phyloP scores from a whole-genome alignment of 2,888 invertebrate species.

The Therioaphis trifolii region DNA sequence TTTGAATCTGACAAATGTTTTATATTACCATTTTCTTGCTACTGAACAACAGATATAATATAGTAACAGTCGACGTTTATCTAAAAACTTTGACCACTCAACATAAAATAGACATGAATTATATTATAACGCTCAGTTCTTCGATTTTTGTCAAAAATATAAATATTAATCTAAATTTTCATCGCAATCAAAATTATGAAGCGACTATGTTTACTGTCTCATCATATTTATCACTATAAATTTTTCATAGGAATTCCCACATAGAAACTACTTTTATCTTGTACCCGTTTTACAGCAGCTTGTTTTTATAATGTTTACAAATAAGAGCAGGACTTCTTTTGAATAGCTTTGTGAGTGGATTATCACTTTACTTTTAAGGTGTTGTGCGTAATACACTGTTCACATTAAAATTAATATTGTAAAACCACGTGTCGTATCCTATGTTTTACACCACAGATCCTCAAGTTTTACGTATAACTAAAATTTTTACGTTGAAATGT shows the following conservation, averaged over 20 bases:
- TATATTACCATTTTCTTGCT: no score
- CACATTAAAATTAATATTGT: background rate
- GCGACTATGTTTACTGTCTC: background rate
- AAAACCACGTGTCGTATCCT: background rate
- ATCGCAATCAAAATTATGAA: background rate
- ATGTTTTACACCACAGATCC: background rate
- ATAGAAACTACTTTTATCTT: background rate
- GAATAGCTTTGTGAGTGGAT: no score
- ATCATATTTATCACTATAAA: background rate
- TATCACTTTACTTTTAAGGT: background rate
- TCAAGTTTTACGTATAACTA: background rate
- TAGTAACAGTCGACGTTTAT: no score
- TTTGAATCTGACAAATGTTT: background rate
- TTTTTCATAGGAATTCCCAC: background rate
- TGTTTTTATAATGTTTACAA: slow-evolving; percentile 8
- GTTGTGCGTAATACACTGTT: background rate
- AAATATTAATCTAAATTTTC: no score
- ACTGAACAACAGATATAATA: no score
- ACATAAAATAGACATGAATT: no score
- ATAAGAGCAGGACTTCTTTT: background rate
- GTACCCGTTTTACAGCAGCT: background rate
- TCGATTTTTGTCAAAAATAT: no score
- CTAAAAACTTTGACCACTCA: no score
- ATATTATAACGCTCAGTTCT: no score
- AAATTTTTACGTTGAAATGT: background rate